Evolutionary conservation across 2,888 invertebrate species (phyloP), one percentile per base, ranked within the genome.

Genomic region (Creontiades dilutus): DNA sequence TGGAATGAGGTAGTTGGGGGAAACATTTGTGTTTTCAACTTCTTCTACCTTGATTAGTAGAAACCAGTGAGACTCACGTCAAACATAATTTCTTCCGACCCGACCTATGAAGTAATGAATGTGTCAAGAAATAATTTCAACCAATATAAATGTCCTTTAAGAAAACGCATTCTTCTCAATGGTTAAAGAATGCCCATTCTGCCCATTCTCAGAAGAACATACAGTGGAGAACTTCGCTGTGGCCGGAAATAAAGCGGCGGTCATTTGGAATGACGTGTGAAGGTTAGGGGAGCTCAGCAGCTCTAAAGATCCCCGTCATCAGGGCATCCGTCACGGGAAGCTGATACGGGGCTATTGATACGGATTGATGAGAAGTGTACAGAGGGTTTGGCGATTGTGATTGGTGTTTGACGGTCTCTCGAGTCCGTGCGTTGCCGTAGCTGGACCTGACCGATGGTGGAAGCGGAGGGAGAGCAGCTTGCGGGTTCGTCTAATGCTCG

Each of bases 381-480:
- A 27, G 68, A 68, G 68, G 23, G 68, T 68, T 68, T 68, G 68
- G 68, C 68, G 68, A 68, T 68, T 27, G 68, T 68, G 23, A 68
- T 68, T 68, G 68, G 68, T 68, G 68, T 68, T 68, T 68, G 68
- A 27, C 68, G 68, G 68, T 23, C 57, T n/a, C 7, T 57, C n/a
- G 57, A 16, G 57, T 57, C 27, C 68, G 68, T 23, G 68, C 68
- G 68, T 68, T 68, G 68, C 19, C 27, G 61, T 16, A 3, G 57
- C 57, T 37, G 37, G 7, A 37, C 37, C 37, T 4, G 37, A 37
- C 3, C 7, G 37, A 37, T 37, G 7, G 37, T 37, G 7, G 37
- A 7, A 37, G 7, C 7, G 37, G 57, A n/a, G 12, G 23, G 23
- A 23, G 23, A 19, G 68, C 9, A 23, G 4, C 23, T 23, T 27